phyloP scores from a whole-genome alignment of 1,140 invertebrate species.

The Drosophila asahinai region DNA sequence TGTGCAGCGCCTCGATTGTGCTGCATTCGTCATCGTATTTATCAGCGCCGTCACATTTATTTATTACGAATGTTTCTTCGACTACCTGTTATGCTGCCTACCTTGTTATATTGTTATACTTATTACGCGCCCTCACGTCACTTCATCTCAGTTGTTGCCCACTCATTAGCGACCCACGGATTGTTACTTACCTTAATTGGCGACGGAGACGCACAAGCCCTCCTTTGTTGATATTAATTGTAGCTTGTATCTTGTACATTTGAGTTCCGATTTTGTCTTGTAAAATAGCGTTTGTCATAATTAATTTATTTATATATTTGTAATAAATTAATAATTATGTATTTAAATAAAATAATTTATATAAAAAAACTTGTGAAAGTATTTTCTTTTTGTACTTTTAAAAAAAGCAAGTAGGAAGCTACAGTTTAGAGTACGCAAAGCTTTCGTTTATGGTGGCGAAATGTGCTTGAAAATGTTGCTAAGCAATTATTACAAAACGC shows the following conservation, averaged over 20 bases:
- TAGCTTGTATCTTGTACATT: conserved; percentile 37
- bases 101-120: conserved; percentile 40
- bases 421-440: not conserved
- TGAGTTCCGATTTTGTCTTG: conserved; percentile 58
- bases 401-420: not conserved
- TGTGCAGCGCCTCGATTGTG: conserved; percentile 38
- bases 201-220: conserved; percentile 18
- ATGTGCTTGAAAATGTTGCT: too few relatives aligned
- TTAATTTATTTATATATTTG: conserved; percentile 81
- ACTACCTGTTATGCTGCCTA: conserved; percentile 49
- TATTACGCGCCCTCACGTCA: conserved; percentile 41
- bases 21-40: conserved; percentile 52
- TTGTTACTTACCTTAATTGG: conserved; percentile 34
- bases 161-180: conserved; percentile 28
- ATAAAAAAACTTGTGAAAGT: conserved; percentile 3
- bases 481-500: too few relatives aligned
- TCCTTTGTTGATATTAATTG: conserved; percentile 43
- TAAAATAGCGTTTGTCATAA: conserved; percentile 73
- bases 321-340: conserved; percentile 76
- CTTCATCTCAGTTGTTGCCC: conserved; percentile 22
- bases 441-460: not conserved
- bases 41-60: conserved; percentile 47
- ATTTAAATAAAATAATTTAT: conserved; percentile 84
- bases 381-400: not conserved
- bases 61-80: conserved; percentile 52